Percentiles rank a stretch among this genome's conserved stretches.
These are phyloP conservation scores for Myodes glareolus DNA, from an alignment of 2,113 vertebrate species.

Conservation along the genomic window DNA sequence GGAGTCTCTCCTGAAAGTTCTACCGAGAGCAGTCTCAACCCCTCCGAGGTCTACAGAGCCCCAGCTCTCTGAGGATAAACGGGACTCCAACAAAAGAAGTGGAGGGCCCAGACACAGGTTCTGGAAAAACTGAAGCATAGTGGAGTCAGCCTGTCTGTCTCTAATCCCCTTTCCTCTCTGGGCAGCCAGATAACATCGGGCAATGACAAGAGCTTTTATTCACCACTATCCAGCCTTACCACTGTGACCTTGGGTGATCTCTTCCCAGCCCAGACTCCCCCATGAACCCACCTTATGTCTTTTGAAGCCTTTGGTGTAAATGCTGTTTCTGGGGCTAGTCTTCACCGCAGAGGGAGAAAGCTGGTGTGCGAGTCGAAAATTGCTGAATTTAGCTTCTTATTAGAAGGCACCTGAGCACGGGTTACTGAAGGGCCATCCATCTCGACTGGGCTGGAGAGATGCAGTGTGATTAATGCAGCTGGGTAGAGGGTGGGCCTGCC, in stretches of 20 bases:
- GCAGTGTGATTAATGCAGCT: constrained; percentile 19
- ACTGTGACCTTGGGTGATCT: not conserved
- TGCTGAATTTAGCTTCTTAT: constrained; percentile 37
- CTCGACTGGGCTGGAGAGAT: not conserved
- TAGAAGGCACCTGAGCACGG: not conserved
- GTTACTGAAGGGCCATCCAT: constrained; percentile 27
- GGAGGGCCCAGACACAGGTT: not conserved
- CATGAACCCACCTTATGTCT: not conserved
- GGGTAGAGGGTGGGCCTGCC: not conserved
- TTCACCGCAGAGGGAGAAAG: not conserved
- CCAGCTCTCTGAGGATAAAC: not conserved
- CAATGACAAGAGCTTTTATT: not conserved
- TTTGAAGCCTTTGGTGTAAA: not conserved
- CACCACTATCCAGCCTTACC: not conserved
- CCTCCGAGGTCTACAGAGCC: not conserved
- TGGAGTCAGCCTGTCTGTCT: constrained; percentile 69
- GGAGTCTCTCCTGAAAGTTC: not conserved
- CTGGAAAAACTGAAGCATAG: not conserved
- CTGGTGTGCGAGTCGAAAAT: not conserved
- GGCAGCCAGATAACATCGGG: constrained; percentile 52
- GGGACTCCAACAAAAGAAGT: not conserved
- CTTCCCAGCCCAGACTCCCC: not conserved
- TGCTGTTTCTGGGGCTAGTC: not conserved
- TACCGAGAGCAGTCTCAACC: not conserved
- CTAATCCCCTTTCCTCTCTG: not conserved